Conservation (phyloP, 2,888 invertebrate species). For the Leptinotarsa juncta region DNA sequence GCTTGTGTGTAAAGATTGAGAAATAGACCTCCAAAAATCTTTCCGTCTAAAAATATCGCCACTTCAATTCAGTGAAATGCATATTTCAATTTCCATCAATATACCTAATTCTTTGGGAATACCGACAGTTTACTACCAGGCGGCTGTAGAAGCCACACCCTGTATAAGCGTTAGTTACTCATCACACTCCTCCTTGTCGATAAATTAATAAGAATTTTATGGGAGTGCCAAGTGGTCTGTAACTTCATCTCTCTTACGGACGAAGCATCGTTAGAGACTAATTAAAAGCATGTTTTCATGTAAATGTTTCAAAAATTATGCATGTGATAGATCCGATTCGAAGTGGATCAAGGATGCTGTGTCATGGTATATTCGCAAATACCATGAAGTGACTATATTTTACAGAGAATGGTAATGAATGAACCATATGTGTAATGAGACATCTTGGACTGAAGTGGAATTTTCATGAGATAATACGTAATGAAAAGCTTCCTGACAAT, state of each 20-base stretch:
- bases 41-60: too few species aligned
- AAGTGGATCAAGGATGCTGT: neutral
- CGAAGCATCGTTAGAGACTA: slow-evolving; percentile 12
- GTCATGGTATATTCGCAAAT: neutral
- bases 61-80: neutral
- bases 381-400: neutral
- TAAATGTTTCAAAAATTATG: neutral
- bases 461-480: too few species aligned
- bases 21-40: too few species aligned
- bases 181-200: slow-evolving; percentile 15
- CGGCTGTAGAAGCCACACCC: slow-evolving; percentile 6
- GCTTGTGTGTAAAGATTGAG: too few species aligned
- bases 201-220: slow-evolving; percentile 14
- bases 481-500: too few species aligned
- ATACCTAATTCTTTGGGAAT: neutral
- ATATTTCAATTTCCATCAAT: neutral
- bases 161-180: slow-evolving; percentile 17
- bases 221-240: slow-evolving; percentile 20
- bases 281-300: slow-evolving; percentile 18
- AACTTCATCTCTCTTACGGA: slow-evolving; percentile 13
- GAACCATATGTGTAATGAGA: too few species aligned
- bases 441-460: too few species aligned
- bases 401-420: neutral
- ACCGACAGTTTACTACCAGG: neutral
- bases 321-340: slow-evolving; percentile 3